phyloP scores from a whole-genome alignment of 2,888 invertebrate species.

The Idaea aversata region DNA sequence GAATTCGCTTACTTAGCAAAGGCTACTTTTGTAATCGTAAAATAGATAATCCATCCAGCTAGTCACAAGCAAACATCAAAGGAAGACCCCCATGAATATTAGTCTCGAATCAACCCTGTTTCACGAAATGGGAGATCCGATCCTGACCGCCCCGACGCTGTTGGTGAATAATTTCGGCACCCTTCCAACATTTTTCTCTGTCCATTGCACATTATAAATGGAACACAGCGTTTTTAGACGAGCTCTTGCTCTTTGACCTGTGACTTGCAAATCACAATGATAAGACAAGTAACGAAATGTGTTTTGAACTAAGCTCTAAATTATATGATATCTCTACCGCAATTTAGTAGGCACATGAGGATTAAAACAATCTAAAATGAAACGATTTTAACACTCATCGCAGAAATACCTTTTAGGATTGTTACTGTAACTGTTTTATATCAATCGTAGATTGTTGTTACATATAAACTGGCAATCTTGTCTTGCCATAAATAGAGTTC shows the following conservation, averaged over 20 bases:
- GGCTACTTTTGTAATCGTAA: background rate
- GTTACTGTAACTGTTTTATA: background rate
- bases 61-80: background rate
- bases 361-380: too few relatives aligned
- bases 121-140: constrained; percentile 18
- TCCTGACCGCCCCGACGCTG: constrained; percentile 12
- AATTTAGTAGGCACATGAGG: too few relatives aligned
- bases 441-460: background rate
- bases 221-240: constrained; percentile 24
- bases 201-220: constrained; percentile 26
- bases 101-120: constrained; percentile 5
- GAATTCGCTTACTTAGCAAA: background rate
- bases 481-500: background rate
- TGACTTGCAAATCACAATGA: constrained; percentile 4
- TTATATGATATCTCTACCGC: background rate
- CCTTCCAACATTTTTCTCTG: constrained; percentile 30
- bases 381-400: too few relatives aligned
- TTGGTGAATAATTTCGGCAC: constrained; percentile 20
- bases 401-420: too few relatives aligned
- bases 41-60: background rate
- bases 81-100: constrained; percentile 6
- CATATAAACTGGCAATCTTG: background rate
- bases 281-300: background rate
- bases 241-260: constrained; percentile 15
- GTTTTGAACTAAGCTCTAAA: background rate